Evolutionary conservation across 2,113 vertebrate species (phyloP), one percentile per base, ranked within the genome.

Genomic region (Etheostoma spectabile): DNA sequence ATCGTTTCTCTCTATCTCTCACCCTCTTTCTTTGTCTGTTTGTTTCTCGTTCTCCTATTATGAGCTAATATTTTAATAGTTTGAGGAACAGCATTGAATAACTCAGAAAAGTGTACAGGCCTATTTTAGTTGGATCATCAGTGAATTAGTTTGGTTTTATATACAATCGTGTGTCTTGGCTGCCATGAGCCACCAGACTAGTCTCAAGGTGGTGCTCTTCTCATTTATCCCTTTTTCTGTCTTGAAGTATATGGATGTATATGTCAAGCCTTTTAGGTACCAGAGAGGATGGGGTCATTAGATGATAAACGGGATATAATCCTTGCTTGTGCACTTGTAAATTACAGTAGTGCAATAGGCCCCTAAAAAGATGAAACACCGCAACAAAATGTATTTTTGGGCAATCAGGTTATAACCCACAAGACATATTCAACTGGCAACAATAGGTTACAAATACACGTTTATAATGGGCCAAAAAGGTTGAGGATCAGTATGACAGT

Each of bases 1-100:
- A 56, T 57, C 11, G 3, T 62, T 27, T 62, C 30, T 80, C 70
- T 62, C 49, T 8, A 10, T 81, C 78, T 62, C 73, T 77, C 59
- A 35, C 8, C 5, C 57, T 53, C 33, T 73, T 3, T 46, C 45
- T 86, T 51, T 74, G 35, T 77, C 57, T 69, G 24, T 63, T 27
- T 24, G 42, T 77, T 46, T 49, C 13, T 45, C 33, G 24, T 11
- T 33, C 49, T 76, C 48, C 46, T 42, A 8, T 52, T 59, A 38
- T 22, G 18, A 64, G 35, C 21, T 59, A 11, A 52, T 83, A 18
- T 65, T 35, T 42, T 51, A 30, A 15, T 15, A 12, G 4, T 11
- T 52, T 2, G 33, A 38, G 7, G 8, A 49, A 42, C 14, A 51
- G 4, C 18, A 21, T 2, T 24, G 48, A 14, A 15, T 21, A 51